Conservation (phyloP, 2,113 vertebrate genomes). For the Chamaea fasciata region DNA sequence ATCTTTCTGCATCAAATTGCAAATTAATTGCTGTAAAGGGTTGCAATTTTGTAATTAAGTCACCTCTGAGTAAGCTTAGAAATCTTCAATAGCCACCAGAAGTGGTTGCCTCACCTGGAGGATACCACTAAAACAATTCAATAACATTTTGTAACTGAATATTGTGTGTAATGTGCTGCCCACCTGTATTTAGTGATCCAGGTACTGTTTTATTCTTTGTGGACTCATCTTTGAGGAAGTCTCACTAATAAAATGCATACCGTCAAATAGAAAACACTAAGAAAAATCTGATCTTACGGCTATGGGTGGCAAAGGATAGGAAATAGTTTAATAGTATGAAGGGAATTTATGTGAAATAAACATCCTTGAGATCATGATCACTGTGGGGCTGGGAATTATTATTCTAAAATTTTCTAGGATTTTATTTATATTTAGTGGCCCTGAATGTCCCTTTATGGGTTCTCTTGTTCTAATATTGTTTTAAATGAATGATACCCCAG, state of each 20-base stretch:
- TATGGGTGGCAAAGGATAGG: neutral
- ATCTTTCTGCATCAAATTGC: neutral
- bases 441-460: neutral
- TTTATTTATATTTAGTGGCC: neutral
- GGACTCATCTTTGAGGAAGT: neutral
- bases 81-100: neutral
- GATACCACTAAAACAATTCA: neutral
- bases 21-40: neutral
- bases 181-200: neutral
- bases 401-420: neutral
- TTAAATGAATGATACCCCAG: neutral
- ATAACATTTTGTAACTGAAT: neutral
- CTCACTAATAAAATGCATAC: neutral
- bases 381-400: neutral
- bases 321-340: neutral
- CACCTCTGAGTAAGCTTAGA: neutral
- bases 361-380: neutral
- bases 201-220: neutral
- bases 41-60: neutral
- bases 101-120: neutral
- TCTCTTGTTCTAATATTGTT: neutral
- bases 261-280: neutral
- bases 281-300: neutral
- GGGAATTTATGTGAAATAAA: neutral
- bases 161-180: neutral